Conservation (phyloP, 2,113 vertebrate species). For the Petrocephalus microphthalmus region DNA sequence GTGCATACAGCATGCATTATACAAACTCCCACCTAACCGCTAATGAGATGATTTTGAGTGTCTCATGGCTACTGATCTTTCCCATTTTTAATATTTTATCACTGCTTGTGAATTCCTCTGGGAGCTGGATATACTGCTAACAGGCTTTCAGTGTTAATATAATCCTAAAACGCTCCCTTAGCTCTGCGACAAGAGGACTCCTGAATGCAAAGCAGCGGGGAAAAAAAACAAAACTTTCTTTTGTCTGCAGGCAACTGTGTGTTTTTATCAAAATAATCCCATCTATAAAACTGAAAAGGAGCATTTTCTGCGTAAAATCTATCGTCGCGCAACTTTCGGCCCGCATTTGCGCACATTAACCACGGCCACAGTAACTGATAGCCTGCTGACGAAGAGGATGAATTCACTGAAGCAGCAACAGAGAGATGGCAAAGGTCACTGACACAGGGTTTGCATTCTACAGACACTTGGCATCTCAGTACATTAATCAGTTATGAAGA, state of each 20-base stretch:
- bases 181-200: neutral
- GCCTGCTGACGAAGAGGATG: neutral
- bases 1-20: neutral
- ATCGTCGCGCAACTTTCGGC: neutral
- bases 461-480: neutral
- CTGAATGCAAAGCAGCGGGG: neutral
- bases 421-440: neutral
- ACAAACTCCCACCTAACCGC: neutral
- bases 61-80: neutral
- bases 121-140: neutral
- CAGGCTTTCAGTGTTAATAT: slow-evolving; percentile 12
- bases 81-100: slow-evolving; percentile 13
- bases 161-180: neutral
- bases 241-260: neutral
- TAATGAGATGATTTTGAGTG: neutral
- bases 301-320: neutral
- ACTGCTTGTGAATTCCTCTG: neutral
- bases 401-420: neutral
- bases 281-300: neutral
- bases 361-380: neutral
- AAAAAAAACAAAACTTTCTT: neutral
- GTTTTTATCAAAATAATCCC: slow-evolving; percentile 5
- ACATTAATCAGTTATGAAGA: neutral
- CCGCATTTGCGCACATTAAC: neutral
- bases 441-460: neutral